Evolutionary conservation across 2,113 vertebrate genomes (phyloP), one percentile per base, ranked within the genome.

Genomic region (Malaclemys terrapin): DNA sequence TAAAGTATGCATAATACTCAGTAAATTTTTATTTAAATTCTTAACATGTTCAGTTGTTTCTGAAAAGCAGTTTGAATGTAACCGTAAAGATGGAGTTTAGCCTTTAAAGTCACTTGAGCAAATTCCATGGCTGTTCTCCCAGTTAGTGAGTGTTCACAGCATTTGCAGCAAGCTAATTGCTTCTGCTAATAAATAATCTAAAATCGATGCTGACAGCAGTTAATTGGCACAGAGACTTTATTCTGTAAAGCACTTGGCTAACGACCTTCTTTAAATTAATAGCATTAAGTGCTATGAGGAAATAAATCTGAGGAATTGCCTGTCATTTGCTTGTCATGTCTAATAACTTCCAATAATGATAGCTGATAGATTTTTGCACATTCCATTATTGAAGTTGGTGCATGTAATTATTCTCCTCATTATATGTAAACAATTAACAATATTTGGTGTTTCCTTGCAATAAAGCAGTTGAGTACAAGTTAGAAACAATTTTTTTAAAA

Each of bases 281-380:
- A 99, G 99, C 99, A 98, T 99, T 99, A 99, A 99, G 98, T 98
- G 98, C 98, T 98, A 98, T 98, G 98, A 99, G 98, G 98, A 99
- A 99, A 99, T 99, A 99, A 99, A 99, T 99, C 99, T 99, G 99
- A 99, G 98, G 98, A 99, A 99, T 99, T 99, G 99, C 99, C 98
- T 99, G 99, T 99, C 99, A 99, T 99, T 99, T 98, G 98, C 99
- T 98, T 99, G 99, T 99, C 99, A 99, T 99, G 99, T 99, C 98
- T 99, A 99, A 99, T 99, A 99, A 99, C 99, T 99, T 99, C 99
- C 99, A 99, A 99, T 99, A 99, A 99, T 99, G 99, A 99, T 99
- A 98, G 98, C 99, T 99, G 99, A 99, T 99, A 99, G 99, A 99
- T 99, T 99, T 99, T 99, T 99, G 99, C 99, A 99, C 98, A 99